Evolutionary conservation across 2,113 vertebrate genomes (phyloP), one percentile per base, ranked within the genome.

Genomic region (Pavo muticus): DNA sequence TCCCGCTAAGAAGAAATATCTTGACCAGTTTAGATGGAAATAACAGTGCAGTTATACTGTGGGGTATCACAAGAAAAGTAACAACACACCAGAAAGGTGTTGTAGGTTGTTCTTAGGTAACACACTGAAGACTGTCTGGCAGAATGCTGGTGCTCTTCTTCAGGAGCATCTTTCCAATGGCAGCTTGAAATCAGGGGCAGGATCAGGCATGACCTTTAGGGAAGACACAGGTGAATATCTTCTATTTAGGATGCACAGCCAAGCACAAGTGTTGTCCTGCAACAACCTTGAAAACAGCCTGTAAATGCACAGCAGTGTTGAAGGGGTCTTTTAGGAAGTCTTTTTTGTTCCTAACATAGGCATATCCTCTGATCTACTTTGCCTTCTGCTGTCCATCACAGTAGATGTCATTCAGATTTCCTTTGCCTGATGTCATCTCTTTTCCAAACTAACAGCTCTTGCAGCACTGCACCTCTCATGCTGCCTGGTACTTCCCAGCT

Each of bases 311-410:
- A 44, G 10, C 1, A 2, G n/a, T 24, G 14, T 27, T 17, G 6
- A 32, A n/a, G 9, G 3, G 2, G 10, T 7, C 14, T 30, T 65
- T 65, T 61, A 61, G 7, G 37, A 74, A 8, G 35, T 2, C 10
- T 10, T 14, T 65, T 72, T 50, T 39, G 11, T 87, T 81, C 40
- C 17, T 84, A 32, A n/a, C 0, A 0, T 21, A 73, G 6, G 7
- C 39, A 5, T 59, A 15, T 1, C 6, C 10, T 61, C 45, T 2
- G 1, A 25, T 75, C n/a, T 14, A 13, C 20, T 30, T 74, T 69
- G 14, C 5, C 70, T 60, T 61, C 72, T 65, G 17, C 25, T 42
- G 17, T 45, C 37, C 82, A 14, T 57, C 12, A 50, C 16, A 42
- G 10, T 4, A 37, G 27, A 13, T 25, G 1, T 40, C 40, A 48